Percentiles rank a stretch among this genome's conserved stretches.
phyloP scores from a whole-genome alignment of 2,113 vertebrate species.

The Albula goreensis region DNA sequence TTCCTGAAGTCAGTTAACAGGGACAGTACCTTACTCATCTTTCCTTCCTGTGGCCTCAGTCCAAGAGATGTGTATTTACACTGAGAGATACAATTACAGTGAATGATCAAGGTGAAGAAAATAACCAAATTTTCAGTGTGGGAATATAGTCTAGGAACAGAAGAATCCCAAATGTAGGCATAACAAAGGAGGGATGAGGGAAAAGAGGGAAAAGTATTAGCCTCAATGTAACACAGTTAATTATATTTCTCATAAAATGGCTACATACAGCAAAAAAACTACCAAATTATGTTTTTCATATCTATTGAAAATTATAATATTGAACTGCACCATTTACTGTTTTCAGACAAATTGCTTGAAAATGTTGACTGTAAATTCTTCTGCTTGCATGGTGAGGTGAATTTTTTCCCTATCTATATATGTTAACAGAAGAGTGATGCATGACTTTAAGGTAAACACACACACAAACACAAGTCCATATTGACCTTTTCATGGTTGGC shows the following conservation, averaged over 20 bases:
- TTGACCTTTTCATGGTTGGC: conserved; percentile 1
- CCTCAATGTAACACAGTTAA: too few relatives aligned
- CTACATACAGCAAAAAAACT: background rate
- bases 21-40: too few relatives aligned
- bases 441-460: background rate
- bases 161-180: too few relatives aligned
- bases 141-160: too few relatives aligned
- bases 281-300: background rate
- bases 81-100: too few relatives aligned
- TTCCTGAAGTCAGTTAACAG: too few relatives aligned
- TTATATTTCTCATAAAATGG: conserved; percentile 22
- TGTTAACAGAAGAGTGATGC: background rate
- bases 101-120: too few relatives aligned
- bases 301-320: background rate
- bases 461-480: background rate
- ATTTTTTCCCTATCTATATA: background rate
- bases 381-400: background rate
- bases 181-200: too few relatives aligned
- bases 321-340: background rate
- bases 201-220: too few relatives aligned
- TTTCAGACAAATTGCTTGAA: conserved; percentile 3
- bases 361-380: background rate
- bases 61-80: too few relatives aligned
- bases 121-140: too few relatives aligned
- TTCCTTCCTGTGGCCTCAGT: too few relatives aligned